Evolutionary conservation across 2,113 vertebrate genomes (phyloP), one percentile per base, ranked within the genome.

Genomic region (Solenodon paradoxus): DNA sequence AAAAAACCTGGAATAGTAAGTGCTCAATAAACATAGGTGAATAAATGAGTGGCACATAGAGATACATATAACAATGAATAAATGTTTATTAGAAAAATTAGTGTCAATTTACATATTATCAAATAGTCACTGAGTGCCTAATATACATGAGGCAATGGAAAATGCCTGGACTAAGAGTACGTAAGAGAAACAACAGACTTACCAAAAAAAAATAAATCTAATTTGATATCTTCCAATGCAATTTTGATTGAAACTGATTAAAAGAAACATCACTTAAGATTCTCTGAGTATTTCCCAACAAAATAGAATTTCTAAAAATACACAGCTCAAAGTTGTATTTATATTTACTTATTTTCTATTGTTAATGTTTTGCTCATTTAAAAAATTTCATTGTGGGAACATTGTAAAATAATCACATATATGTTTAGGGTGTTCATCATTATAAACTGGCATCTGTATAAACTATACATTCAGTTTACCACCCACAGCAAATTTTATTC

Each of bases 111-210:
- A 49, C 59, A 19, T 55, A 71, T 77, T 17, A 49, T 72, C 8
- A 38, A 26, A 80, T 66, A 51, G 61, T 81, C 28, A 68, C 20
- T 85, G 9, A 57, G 40, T 59, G 47, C 3, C 61, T 69, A 47
- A 66, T 32, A 16, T 63, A n/a, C 15, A 10, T 83, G 28, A 69
- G n/a, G 30, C 22, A 84, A 64, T 24, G 6, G 10, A 80, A 82
- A 53, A 59, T 75, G 0, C 0, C 0, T 68, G 0, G 3, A 1
- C 13, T 59, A 81, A 57, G 5, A 1, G 0, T 38, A 82, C 0
- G 9, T 17, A n/a, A 59, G 30, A 78, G 16, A 38, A 79, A 92
- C 7, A 86, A 59, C 32, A 22, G 0, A 0, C 3, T 7, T 4
- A 49, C 30, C 6, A 53, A 19, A 51, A 79, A 1, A 4, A 45